Evolutionary conservation across 2,113 vertebrate species (phyloP).

Genomic region (Siniperca chuatsi): DNA sequence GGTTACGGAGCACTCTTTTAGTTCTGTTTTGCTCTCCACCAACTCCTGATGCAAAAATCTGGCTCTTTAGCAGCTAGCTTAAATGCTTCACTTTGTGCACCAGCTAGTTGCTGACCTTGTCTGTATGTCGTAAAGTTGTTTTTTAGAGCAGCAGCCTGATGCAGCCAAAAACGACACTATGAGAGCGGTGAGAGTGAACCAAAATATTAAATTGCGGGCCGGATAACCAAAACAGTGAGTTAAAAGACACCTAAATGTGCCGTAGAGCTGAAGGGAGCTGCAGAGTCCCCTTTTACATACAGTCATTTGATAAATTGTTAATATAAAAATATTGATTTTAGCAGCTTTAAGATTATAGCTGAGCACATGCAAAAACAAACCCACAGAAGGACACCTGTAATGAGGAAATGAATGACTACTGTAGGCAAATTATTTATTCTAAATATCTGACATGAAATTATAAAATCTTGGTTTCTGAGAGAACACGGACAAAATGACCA

Average conservation of each 20-base stretch:
- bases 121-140: not conserved
- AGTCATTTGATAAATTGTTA: not conserved
- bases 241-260: not conserved
- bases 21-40: not conserved
- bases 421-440: not conserved
- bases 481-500: constrained; percentile 59
- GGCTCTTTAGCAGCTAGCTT: not conserved
- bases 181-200: not conserved
- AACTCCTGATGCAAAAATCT: constrained; percentile 1
- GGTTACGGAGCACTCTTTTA: not conserved
- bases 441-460: constrained; percentile 33
- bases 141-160: too few relatives aligned
- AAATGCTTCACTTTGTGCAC: not conserved
- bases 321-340: constrained; percentile 7
- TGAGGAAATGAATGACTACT: not conserved
- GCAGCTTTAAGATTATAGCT: constrained; percentile 13
- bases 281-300: not conserved
- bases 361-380: not conserved
- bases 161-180: too few relatives aligned
- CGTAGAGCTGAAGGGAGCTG: too few relatives aligned
- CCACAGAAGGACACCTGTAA: not conserved
- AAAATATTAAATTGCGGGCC: not conserved
- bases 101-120: not conserved
- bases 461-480: constrained; percentile 29
- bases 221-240: not conserved